Evolutionary conservation across 2,797 vertebrate species (phyloP).

Genomic region (Fringilla coelebs): DNA sequence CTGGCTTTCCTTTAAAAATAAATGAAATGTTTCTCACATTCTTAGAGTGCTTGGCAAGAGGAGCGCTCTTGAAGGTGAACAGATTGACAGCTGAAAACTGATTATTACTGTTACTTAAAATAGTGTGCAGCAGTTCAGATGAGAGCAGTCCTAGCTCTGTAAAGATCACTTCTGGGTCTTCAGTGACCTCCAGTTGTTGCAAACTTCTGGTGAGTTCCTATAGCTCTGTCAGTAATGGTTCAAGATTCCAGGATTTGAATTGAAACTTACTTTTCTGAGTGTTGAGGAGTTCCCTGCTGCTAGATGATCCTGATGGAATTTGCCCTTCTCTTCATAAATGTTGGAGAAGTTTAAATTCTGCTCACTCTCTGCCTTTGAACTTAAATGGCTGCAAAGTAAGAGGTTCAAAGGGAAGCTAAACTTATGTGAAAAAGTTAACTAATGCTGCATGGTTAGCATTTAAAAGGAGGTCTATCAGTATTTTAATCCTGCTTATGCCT

Average conservation of each 20-base stretch:
- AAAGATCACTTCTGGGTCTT: not conserved
- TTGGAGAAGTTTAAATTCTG: slow-evolving; percentile 22
- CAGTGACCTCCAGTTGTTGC: not conserved
- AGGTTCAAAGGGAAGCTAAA: not conserved
- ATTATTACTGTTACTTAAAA: not conserved
- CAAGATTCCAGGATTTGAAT: not conserved
- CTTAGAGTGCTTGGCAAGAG: not conserved
- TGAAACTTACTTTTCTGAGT: not conserved
- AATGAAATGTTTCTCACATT: not conserved
- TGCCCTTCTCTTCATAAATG: not conserved
- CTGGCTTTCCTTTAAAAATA: not conserved
- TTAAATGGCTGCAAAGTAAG: not conserved
- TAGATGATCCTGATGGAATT: not conserved
- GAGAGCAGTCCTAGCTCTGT: not conserved
- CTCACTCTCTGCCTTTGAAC: slow-evolving; percentile 30
- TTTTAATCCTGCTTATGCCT: not conserved
- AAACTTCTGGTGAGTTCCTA: not conserved
- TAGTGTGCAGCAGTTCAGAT: not conserved
- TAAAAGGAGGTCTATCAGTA: not conserved
- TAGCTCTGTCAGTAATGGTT: not conserved
- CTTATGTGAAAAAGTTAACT: not conserved
- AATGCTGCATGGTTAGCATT: not conserved
- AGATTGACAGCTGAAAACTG: not conserved
- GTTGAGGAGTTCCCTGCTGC: not conserved
- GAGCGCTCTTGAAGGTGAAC: not conserved